Evolutionary conservation across 2,797 vertebrate species (phyloP).

Genomic region (Brachyrhaphis roseni): DNA sequence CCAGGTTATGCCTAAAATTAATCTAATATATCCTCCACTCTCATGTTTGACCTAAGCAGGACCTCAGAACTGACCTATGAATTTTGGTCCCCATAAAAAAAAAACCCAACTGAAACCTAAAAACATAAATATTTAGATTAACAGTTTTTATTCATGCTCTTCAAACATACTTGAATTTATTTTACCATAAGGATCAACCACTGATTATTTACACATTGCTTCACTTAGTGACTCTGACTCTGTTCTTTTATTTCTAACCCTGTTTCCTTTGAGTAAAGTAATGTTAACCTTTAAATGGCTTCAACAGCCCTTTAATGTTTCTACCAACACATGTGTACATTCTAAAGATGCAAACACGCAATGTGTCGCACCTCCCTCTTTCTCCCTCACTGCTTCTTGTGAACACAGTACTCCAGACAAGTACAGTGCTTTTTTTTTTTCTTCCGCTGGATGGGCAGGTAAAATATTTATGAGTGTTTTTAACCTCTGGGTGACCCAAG

Average conservation of each 20-base stretch:
- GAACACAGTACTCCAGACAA: slow-evolving; percentile 63
- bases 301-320: not conserved
- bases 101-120: not conserved
- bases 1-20: not conserved
- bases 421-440: slow-evolving; percentile 51
- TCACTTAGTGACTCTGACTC: not conserved
- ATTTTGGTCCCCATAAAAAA: not conserved
- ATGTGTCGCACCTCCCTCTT: slow-evolving; percentile 30
- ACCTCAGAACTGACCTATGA: not conserved
- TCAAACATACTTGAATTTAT: not conserved
- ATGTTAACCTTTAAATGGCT: not conserved
- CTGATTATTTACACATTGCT: not conserved
- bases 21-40: not conserved
- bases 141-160: not conserved
- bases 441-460: slow-evolving; percentile 64
- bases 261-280: not conserved
- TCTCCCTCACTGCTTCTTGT: slow-evolving; percentile 52
- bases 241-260: not conserved
- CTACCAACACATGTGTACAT: slow-evolving; percentile 7
- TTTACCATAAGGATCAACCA: not conserved
- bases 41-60: not conserved
- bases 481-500: slow-evolving; percentile 82
- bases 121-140: not conserved
- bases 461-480: slow-evolving; percentile 84
- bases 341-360: not conserved